Percentiles rank a stretch among this genome's conserved stretches.
Conservation (phyloP, 1,140 invertebrate species). For the Cecropterus lyciades region DNA sequence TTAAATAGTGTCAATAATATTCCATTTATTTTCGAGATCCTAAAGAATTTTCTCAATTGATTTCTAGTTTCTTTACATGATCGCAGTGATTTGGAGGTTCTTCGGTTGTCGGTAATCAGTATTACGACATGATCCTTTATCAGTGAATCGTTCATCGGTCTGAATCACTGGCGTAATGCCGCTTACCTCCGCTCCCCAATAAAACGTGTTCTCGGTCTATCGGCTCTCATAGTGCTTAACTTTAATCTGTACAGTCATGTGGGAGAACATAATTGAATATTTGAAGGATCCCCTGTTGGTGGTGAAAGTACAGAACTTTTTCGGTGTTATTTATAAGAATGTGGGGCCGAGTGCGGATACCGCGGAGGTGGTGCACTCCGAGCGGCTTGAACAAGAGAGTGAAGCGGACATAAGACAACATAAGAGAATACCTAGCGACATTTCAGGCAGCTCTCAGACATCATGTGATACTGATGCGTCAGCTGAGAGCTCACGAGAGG, state of each 20-base stretch:
- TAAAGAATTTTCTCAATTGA: too few relatives aligned
- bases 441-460: conserved; percentile 65
- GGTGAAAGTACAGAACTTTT: conserved; percentile 89
- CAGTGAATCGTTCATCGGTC: not conserved
- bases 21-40: too few relatives aligned
- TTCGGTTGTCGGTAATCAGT: not conserved
- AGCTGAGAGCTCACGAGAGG: conserved; percentile 54
- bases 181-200: conserved; percentile 57
- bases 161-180: not conserved
- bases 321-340: conserved; percentile 86
- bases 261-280: conserved; percentile 83
- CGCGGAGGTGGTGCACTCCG: conserved; percentile 57
- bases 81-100: not conserved
- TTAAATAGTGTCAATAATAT: too few relatives aligned
- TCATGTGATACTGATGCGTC: conserved; percentile 71
- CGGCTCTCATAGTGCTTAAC: not conserved
- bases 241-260: conserved; percentile 65
- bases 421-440: conserved; percentile 66
- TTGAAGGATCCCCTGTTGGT: conserved; percentile 89
- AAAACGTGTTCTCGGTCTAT: conserved; percentile 43
- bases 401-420: conserved; percentile 54
- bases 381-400: conserved; percentile 58
- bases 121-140: not conserved
- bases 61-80: not conserved
- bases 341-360: conserved; percentile 47